phyloP scores from a whole-genome alignment of 2,113 vertebrate genomes.

The Scomber scombrus region DNA sequence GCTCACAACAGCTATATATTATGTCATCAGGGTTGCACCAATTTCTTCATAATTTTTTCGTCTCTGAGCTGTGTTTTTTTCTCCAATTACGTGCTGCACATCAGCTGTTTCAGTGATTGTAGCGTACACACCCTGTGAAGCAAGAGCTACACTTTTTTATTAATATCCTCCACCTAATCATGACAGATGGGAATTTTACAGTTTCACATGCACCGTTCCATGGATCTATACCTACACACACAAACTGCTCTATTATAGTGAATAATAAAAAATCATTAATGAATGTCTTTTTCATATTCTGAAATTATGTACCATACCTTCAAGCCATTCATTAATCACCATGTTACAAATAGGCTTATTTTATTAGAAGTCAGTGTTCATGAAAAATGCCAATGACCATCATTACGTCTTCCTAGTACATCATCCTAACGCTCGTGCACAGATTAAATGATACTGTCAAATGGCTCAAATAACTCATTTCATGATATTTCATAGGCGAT shows the following conservation, averaged over 20 bases:
- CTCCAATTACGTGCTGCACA: too few relatives aligned
- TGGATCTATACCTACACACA: not conserved
- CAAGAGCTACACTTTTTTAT: not conserved
- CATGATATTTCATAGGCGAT: too few relatives aligned
- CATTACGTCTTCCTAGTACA: too few relatives aligned
- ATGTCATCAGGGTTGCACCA: too few relatives aligned
- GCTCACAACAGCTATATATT: not conserved
- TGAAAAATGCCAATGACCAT: too few relatives aligned
- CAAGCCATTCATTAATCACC: slow-evolving; percentile 18
- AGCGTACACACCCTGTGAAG: not conserved
- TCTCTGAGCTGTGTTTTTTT: too few relatives aligned
- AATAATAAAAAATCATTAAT: slow-evolving; percentile 29
- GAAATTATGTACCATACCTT: slow-evolving; percentile 7
- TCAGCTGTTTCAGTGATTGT: not conserved
- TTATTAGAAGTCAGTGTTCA: not conserved
- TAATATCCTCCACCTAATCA: not conserved
- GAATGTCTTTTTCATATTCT: slow-evolving; percentile 32
- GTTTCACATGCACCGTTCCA: not conserved
- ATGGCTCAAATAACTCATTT: too few relatives aligned
- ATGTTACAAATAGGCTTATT: slow-evolving; percentile 5
- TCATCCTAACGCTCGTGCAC: too few relatives aligned
- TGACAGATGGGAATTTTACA: not conserved
- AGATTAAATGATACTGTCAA: too few relatives aligned
- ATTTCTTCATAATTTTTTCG: not conserved
- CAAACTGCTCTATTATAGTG: not conserved